Evolutionary conservation across 2,888 invertebrate genomes (phyloP), one percentile per base, ranked within the genome.

Genomic region (Plagodis dolabraria): DNA sequence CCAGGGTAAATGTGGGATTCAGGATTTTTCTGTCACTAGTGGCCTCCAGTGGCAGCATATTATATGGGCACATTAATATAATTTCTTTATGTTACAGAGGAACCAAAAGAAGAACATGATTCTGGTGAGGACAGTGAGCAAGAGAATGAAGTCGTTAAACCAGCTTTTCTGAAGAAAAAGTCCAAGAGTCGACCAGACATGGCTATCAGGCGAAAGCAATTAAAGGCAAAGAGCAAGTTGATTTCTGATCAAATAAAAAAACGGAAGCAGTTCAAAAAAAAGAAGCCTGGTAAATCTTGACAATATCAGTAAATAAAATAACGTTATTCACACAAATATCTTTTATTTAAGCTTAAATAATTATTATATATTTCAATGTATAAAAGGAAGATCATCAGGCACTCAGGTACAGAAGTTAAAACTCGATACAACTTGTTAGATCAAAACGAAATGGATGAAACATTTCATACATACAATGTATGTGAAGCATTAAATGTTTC

Each of bases 181-280:
- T 60, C 79, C 49, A 83, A 87, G 75, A 81, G 81, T 53, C 85
- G 82, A 63, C 89, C 92, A 33, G 86, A 90, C 62, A 91, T 89
- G 79, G 86, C 89, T 0, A 93, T 93, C 33, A 78, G 92, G 65
- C 83, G 93, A 10, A 93, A 93, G 74, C 92, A 93, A 66, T 82
- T 92, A 0, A 92, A 87, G 70, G 89, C 88, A 5, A 91, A 92
- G 65, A 89, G 87, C 69, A 92, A 92, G 71, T 78, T 83, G 4
- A 92, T 92, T 59, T 90, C 91, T 12, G 88, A 88, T 64, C 87
- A 92, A 75, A 92, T 92, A 12, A 92, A 92, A 64, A 92, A 91
- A 67, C 82, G 89, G 60, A 92, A 89, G 73, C 87, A 85, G 51
- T 77, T 88, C 36, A 87, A 86, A 68, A 90, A 87, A 74, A 89